These are phyloP conservation scores for Chrosomus eos DNA, from an alignment of 2,797 vertebrate species.

Conservation along the genomic window DNA sequence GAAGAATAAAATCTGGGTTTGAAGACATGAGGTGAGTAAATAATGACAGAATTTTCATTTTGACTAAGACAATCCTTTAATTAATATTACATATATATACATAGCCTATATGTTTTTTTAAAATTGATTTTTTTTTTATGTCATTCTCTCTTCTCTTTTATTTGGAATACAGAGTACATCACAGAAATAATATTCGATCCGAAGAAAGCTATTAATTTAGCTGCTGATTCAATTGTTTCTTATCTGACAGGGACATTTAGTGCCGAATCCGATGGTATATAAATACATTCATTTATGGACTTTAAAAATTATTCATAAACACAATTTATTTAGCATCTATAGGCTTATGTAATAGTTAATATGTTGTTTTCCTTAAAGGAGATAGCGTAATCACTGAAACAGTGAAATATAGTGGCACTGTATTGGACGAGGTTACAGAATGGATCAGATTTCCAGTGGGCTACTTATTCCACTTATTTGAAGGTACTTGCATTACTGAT, in stretches of 20 bases:
- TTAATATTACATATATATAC: background rate
- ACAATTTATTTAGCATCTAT: background rate
- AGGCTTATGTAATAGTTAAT: background rate
- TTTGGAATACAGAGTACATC: constrained; percentile 67
- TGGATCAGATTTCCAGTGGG: constrained; percentile 36
- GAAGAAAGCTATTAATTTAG: constrained; percentile 65
- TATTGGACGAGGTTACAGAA: constrained; percentile 47
- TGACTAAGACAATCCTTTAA: background rate
- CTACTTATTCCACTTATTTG: constrained; percentile 55
- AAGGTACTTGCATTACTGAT: constrained; percentile 45
- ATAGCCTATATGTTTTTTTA: background rate
- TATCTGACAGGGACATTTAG: constrained; percentile 35
- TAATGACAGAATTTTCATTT: background rate
- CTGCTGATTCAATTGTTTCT: constrained; percentile 57
- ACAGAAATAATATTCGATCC: constrained; percentile 72
- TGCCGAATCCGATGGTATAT: constrained; percentile 10
- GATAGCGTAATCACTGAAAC: constrained; percentile 23
- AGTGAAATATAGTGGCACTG: constrained; percentile 40
- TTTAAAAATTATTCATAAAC: background rate
- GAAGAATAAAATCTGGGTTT: background rate
- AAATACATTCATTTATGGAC: background rate
- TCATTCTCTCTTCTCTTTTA: background rate
- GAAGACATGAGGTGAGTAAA: background rate
- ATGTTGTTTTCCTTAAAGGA: background rate
- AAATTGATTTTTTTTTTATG: background rate